Conservation (phyloP, 2,113 vertebrate species). For the Notarius lentiginosus region DNA sequence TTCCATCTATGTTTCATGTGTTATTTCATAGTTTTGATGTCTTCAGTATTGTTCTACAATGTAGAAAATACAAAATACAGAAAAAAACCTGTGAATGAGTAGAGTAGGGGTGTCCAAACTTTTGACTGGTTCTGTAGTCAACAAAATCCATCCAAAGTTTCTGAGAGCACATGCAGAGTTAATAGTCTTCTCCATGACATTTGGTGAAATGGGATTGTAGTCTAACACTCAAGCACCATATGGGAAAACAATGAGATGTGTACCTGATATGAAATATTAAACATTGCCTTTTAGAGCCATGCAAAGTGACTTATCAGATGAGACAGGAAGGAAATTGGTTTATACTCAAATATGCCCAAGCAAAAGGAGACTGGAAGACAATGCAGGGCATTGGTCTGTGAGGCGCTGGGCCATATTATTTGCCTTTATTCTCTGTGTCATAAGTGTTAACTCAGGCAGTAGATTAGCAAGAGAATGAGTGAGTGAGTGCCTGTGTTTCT, state of each 20-base stretch:
- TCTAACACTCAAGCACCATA: slow-evolving; percentile 64
- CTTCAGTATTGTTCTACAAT: too few relatives aligned
- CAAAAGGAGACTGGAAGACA: slow-evolving; percentile 61
- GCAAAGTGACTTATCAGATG: slow-evolving; percentile 58
- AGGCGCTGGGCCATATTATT: slow-evolving; percentile 58
- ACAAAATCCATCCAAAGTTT: slow-evolving; percentile 16
- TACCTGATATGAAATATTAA: slow-evolving; percentile 69
- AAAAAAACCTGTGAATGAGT: too few relatives aligned
- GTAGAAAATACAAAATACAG: too few relatives aligned
- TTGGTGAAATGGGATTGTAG: slow-evolving; percentile 44
- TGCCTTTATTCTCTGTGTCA: slow-evolving; percentile 56
- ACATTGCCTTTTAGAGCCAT: slow-evolving; percentile 61
- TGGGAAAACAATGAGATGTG: slow-evolving; percentile 60
- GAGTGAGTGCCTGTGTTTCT: slow-evolving; percentile 40
- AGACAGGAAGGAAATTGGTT: slow-evolving; percentile 64
- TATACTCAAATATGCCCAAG: slow-evolving; percentile 61
- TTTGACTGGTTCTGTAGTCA: too few relatives aligned
- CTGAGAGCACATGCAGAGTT: slow-evolving; percentile 17
- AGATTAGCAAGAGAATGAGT: slow-evolving; percentile 52
- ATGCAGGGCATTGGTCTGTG: slow-evolving; percentile 60
- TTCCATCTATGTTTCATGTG: too few relatives aligned
- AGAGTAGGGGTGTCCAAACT: too few relatives aligned
- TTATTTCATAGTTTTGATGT: too few relatives aligned
- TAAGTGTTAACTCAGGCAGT: slow-evolving; percentile 58
- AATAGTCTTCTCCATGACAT: background rate